Percentiles rank a stretch among this genome's conserved stretches.
phyloP scores from a whole-genome alignment of 2,113 vertebrate genomes.

The Muntiacus reevesi region DNA sequence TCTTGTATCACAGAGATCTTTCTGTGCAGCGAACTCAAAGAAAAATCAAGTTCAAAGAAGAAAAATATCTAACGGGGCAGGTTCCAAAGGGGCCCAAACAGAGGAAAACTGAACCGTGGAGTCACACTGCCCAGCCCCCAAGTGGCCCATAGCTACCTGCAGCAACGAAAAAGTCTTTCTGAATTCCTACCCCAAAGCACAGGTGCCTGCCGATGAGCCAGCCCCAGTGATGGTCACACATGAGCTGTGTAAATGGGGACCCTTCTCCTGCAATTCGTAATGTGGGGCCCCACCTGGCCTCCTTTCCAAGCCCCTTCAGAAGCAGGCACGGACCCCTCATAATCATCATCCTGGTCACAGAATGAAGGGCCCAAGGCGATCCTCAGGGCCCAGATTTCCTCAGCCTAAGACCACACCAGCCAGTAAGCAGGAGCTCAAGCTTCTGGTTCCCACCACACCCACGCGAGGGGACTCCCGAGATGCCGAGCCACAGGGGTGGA shows the following conservation, averaged over 20 bases:
- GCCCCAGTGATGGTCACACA: accelerated
- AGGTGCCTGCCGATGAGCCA: accelerated
- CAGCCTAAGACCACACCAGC: accelerated
- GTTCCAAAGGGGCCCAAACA: not conserved
- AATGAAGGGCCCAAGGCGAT: too few species aligned
- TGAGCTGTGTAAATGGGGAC: not conserved
- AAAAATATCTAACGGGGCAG: not conserved
- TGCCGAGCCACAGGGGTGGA: accelerated
- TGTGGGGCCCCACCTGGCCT: not conserved
- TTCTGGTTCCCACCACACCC: not conserved
- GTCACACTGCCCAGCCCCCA: accelerated
- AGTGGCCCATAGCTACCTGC: not conserved
- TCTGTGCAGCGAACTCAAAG: not conserved
- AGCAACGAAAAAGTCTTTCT: accelerated
- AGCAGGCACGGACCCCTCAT: accelerated
- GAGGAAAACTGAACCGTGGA: accelerated
- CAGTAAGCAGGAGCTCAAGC: accelerated
- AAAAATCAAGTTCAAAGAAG: not conserved
- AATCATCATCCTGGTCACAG: not conserved
- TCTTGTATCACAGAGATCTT: not conserved
- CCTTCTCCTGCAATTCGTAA: accelerated
- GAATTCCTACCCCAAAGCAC: accelerated
- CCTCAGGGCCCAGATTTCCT: too few species aligned
- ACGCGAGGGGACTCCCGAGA: accelerated
- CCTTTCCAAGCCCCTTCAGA: not conserved